Conservation (phyloP, 2,797 vertebrate genomes). For the Pipistrellus pygmaeus region DNA sequence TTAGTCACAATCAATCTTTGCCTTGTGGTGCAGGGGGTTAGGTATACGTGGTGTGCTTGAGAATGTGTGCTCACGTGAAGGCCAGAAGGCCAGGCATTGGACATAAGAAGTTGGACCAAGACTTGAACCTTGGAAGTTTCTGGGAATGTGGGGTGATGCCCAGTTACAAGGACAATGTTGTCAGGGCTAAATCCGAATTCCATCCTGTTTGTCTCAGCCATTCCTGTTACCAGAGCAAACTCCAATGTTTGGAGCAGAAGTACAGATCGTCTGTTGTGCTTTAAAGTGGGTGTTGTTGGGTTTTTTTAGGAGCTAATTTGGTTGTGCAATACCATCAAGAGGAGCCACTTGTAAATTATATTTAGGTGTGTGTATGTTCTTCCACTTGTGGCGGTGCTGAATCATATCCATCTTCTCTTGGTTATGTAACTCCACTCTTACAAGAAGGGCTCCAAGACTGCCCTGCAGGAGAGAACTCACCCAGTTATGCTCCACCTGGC, state of each 20-base stretch:
- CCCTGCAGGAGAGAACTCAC: background rate
- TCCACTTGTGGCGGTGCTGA: conserved; percentile 58
- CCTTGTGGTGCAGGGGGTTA: background rate
- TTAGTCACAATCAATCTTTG: background rate
- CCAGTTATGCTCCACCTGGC: background rate
- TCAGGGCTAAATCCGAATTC: conserved; percentile 14
- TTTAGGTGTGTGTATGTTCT: conserved; percentile 78
- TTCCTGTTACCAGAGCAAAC: conserved; percentile 68
- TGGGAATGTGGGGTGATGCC: background rate
- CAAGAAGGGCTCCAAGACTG: background rate
- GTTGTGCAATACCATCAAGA: conserved; percentile 74
- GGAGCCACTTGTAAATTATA: conserved; percentile 80
- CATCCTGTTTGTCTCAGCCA: background rate
- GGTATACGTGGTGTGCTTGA: too few relatives aligned
- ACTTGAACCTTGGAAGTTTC: background rate
- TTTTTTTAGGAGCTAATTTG: conserved; percentile 72
- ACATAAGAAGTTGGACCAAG: background rate
- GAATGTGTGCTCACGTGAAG: background rate
- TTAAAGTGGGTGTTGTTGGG: conserved; percentile 68
- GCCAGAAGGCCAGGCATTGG: background rate
- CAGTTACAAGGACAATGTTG: background rate
- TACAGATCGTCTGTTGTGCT: conserved; percentile 75
- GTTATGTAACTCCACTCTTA: conserved; percentile 69
- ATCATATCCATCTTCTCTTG: conserved; percentile 51
- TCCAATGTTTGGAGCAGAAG: conserved; percentile 66